A percentile compares a stretch with the other conserved stretches of the same genome.
These are phyloP conservation scores for Pachyuromys duprasi DNA, from an alignment of 2,797 vertebrate genomes.

Conservation along the genomic window DNA sequence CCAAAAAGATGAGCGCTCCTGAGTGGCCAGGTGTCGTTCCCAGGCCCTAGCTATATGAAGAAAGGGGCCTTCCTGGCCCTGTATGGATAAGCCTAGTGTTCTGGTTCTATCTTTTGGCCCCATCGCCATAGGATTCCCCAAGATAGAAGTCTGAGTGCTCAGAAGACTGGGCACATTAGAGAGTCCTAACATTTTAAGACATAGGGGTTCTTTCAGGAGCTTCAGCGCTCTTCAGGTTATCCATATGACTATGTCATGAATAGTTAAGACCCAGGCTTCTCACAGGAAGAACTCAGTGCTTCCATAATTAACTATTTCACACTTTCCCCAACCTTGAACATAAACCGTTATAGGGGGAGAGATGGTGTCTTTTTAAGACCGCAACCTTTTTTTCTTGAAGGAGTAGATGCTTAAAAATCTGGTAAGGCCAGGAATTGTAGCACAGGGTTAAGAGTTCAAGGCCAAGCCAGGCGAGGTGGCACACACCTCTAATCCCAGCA, in stretches of 20 bases:
- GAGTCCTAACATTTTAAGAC: not conserved
- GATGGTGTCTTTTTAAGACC: constrained; percentile 9
- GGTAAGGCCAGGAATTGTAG: not conserved
- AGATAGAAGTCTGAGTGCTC: not conserved
- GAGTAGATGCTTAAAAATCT: not conserved
- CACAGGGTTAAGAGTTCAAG: not conserved
- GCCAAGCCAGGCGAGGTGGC: not conserved
- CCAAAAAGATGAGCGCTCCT: not conserved
- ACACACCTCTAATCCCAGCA: too few species aligned
- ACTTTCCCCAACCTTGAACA: not conserved
- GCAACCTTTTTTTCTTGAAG: constrained; percentile 41
- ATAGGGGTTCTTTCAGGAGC: not conserved
- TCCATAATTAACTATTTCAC: not conserved
- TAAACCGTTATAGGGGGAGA: not conserved
- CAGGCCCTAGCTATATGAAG: not conserved
- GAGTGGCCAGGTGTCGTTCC: not conserved
- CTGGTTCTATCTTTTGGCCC: not conserved
- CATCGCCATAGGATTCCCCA: not conserved
- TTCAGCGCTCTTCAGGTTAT: not conserved
- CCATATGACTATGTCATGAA: not conserved
- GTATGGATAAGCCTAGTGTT: not conserved
- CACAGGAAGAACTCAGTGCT: not conserved
- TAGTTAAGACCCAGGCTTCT: not conserved
- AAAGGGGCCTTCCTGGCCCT: not conserved
- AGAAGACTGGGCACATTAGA: not conserved